Evolutionary conservation across 2,113 vertebrate species (phyloP).

Genomic region (Xenopus tropicalis): DNA sequence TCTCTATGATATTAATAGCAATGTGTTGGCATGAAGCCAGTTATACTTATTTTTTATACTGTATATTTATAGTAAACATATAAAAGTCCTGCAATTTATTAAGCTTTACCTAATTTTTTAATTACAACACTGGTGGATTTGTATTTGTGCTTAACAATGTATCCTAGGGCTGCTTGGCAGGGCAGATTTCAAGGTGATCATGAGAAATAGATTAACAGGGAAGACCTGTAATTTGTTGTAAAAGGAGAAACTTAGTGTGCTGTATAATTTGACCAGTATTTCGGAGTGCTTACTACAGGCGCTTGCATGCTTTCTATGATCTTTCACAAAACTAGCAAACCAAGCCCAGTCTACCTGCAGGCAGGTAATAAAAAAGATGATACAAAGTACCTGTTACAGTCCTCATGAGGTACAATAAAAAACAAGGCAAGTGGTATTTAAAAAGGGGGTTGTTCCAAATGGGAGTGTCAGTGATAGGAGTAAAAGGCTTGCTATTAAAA

Average conservation of each 20-base stretch:
- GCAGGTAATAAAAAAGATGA: constrained; percentile 61
- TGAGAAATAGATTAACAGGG: constrained; percentile 24
- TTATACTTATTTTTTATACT: no score
- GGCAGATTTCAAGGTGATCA: constrained; percentile 35
- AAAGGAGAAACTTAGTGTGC: constrained; percentile 29
- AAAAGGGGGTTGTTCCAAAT: constrained; percentile 29
- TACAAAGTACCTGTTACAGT: constrained; percentile 42
- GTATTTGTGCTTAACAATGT: background rate
- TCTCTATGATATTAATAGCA: no score
- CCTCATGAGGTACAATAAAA: constrained; percentile 60
- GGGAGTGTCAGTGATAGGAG: constrained; percentile 53
- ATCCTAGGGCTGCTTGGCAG: constrained; percentile 12
- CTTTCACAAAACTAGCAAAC: constrained; percentile 28
- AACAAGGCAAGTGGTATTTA: constrained; percentile 48
- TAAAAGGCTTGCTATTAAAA: background rate
- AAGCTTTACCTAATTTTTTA: background rate
- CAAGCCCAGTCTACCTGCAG: constrained; percentile 54
- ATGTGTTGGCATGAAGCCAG: no score
- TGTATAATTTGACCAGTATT: constrained; percentile 42
- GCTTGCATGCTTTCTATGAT: constrained; percentile 48
- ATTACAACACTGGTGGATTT: background rate
- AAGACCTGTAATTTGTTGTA: constrained; percentile 43
- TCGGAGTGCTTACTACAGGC: constrained; percentile 43
- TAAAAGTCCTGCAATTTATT: no score
- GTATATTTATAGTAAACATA: no score